phyloP scores from a whole-genome alignment of 2,113 vertebrate genomes.

The Fregetta grallaria region DNA sequence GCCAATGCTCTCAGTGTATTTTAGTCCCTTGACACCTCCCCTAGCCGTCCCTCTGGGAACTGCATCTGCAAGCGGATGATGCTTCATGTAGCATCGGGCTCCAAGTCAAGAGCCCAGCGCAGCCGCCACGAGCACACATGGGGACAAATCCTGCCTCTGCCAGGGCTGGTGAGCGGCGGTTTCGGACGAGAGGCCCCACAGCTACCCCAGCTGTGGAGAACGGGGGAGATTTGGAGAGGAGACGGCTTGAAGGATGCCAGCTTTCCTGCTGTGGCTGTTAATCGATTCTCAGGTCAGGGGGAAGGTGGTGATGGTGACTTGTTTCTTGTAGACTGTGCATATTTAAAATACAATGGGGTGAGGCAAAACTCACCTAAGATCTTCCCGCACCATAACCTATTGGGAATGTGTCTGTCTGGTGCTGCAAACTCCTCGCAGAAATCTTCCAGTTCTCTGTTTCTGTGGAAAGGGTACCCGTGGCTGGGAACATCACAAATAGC shows the following conservation, averaged over 20 bases:
- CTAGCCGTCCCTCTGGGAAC: not conserved
- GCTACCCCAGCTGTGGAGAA: not conserved
- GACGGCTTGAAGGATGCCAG: rapidly evolving
- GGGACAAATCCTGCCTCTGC: not conserved
- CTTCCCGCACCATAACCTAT: rapidly evolving
- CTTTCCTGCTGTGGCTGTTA: not conserved
- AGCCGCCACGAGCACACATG: rapidly evolving
- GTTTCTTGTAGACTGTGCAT: not conserved
- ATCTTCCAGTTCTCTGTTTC: rapidly evolving
- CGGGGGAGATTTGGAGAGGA: rapidly evolving
- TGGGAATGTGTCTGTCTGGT: too few relatives aligned
- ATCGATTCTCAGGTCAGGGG: not conserved
- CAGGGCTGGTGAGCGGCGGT: rapidly evolving
- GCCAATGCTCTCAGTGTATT: not conserved
- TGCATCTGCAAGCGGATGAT: rapidly evolving
- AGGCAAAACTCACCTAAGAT: not conserved
- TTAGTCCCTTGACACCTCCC: not conserved
- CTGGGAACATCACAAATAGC: not conserved
- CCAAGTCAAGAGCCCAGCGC: not conserved
- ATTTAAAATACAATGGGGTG: not conserved
- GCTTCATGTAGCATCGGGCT: not conserved
- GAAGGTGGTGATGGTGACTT: not conserved
- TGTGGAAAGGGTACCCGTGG: rapidly evolving
- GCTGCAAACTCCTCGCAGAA: not conserved
- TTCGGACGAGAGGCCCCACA: not conserved